These are phyloP conservation scores for Zaprionus taronus DNA, from an alignment of 1,140 invertebrate genomes.

Conservation along the genomic window DNA sequence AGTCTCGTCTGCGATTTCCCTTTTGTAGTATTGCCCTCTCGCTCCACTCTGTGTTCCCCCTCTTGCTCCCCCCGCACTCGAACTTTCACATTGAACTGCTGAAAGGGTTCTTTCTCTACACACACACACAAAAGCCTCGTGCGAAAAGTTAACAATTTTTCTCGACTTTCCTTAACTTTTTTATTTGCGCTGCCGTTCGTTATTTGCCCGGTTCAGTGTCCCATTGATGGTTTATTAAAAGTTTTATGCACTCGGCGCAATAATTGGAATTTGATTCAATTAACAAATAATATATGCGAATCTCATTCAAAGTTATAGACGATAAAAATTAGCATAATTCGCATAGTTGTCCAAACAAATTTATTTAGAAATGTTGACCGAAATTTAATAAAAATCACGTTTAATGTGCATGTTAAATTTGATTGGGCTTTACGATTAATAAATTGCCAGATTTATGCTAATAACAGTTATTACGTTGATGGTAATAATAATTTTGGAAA, in stretches of 20 bases:
- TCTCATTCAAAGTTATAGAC: constrained; percentile 15
- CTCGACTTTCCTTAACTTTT: constrained; percentile 15
- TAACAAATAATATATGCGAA: constrained; percentile 17
- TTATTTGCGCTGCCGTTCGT: not conserved
- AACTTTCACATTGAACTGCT: constrained; percentile 54
- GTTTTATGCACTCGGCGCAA: constrained; percentile 6
- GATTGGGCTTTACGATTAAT: not conserved
- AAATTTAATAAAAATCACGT: not conserved
- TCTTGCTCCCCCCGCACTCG: not conserved
- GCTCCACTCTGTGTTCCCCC: not conserved
- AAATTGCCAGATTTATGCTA: not conserved
- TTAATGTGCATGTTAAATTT: not conserved
- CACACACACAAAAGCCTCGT: constrained; percentile 46
- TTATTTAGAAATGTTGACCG: not conserved
- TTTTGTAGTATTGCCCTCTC: not conserved
- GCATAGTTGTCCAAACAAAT: constrained; percentile 9
- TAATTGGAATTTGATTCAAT: constrained; percentile 25
- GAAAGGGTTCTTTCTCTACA: constrained; percentile 57
- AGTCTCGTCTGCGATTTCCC: constrained; percentile 33
- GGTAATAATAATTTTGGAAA: not conserved
- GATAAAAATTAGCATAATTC: constrained; percentile 30
- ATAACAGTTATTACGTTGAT: not conserved
- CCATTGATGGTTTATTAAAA: constrained; percentile 45
- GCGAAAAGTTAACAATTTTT: constrained; percentile 66
- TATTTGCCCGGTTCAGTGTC: constrained; percentile 59